Conservation (phyloP, 2,113 vertebrate species). For the Neogobius melanostomus region DNA sequence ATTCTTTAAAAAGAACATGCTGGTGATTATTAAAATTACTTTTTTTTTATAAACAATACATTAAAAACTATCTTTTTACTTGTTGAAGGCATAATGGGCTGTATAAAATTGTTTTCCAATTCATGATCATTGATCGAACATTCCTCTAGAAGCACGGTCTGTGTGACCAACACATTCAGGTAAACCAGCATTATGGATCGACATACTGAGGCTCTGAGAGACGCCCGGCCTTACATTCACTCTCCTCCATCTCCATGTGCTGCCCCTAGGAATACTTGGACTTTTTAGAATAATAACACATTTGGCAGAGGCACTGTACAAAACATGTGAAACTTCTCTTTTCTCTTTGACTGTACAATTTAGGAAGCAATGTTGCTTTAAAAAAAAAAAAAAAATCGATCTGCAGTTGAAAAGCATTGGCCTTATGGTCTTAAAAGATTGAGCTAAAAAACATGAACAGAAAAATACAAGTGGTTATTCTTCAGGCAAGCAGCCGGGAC, state of each 20-base stretch:
- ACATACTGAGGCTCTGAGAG: slow-evolving; percentile 11
- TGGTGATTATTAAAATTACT: slow-evolving; percentile 65
- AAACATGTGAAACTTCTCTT: not conserved
- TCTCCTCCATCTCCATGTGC: slow-evolving; percentile 6
- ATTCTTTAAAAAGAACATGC: slow-evolving; percentile 73
- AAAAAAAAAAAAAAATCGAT: not conserved
- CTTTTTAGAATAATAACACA: slow-evolving; percentile 8
- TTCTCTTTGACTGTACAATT: not conserved
- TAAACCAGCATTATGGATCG: slow-evolving; percentile 39
- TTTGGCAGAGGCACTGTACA: slow-evolving; percentile 6
- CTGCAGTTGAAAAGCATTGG: not conserved
- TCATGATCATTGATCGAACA: slow-evolving; percentile 30
- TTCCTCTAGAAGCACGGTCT: slow-evolving; percentile 34
- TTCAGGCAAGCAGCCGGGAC: not conserved
- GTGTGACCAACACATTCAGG: slow-evolving; percentile 57
- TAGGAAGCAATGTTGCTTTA: not conserved
- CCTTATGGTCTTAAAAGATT: not conserved
- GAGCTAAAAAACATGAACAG: not conserved
- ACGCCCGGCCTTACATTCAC: slow-evolving; percentile 55
- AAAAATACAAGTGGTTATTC: slow-evolving; percentile 3
- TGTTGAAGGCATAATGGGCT: slow-evolving; percentile 68
- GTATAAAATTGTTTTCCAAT: slow-evolving; percentile 53
- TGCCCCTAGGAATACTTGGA: not conserved
- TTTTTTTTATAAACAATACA: slow-evolving; percentile 72
- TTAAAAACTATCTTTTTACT: slow-evolving; percentile 50